phyloP scores from a whole-genome alignment of 2,113 vertebrate genomes.

The Pollachius pollachius region DNA sequence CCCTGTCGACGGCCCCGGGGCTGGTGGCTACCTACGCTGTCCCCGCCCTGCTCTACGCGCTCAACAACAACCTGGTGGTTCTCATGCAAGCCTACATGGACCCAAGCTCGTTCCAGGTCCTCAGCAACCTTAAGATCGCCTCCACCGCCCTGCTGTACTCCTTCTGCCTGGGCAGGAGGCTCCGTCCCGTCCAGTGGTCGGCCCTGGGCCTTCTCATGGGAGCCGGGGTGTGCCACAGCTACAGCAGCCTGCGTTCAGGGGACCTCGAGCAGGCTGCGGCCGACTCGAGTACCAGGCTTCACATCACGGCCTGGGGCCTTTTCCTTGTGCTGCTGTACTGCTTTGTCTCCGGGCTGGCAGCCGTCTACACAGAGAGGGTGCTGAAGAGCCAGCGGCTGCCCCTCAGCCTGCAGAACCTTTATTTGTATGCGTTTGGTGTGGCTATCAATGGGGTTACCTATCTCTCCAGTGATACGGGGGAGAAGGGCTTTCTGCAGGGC shows the following conservation, averaged over 20 bases:
- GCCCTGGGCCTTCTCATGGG: constrained; percentile 80
- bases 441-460: constrained; percentile 76
- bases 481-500: constrained; percentile 78
- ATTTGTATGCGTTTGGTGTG: constrained; percentile 88
- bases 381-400: constrained; percentile 86
- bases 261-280: neutral
- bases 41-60: constrained; percentile 86
- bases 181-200: constrained; percentile 73
- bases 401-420: constrained; percentile 88
- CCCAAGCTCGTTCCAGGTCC: constrained; percentile 90
- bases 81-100: constrained; percentile 94
- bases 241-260: constrained; percentile 71
- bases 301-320: constrained; percentile 79
- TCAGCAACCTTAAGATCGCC: constrained; percentile 91
- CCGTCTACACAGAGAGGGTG: constrained; percentile 86
- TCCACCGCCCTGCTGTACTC: constrained; percentile 87
- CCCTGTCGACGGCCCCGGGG: constrained; percentile 29
- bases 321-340: constrained; percentile 81
- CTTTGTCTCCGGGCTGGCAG: constrained; percentile 84
- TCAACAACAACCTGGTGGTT: constrained; percentile 94
- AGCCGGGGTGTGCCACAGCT: constrained; percentile 81
- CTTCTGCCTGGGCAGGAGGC: constrained; percentile 76
- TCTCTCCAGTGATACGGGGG: constrained; percentile 47
- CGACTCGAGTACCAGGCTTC: constrained; percentile 49
- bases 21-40: constrained; percentile 78